Conservation (phyloP, 2,888 invertebrate genomes). For the Catonia carolina region DNA sequence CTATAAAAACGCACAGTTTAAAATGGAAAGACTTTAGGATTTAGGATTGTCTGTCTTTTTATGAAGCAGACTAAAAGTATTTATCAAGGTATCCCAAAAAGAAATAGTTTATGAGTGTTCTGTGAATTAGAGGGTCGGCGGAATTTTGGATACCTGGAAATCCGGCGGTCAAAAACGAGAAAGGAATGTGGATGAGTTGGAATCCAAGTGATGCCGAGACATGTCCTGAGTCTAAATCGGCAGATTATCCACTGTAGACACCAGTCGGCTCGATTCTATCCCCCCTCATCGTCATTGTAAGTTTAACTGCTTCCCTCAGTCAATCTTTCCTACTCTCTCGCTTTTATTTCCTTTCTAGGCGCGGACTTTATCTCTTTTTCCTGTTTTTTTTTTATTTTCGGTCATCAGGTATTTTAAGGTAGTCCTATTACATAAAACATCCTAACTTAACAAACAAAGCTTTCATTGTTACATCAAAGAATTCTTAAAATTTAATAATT, state of each 20-base stretch:
- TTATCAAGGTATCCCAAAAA: slow-evolving; percentile 28
- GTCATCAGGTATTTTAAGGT: no score
- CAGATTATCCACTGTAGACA: slow-evolving; percentile 21
- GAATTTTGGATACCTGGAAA: slow-evolving; percentile 28
- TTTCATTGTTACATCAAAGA: no score
- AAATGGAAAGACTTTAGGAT: slow-evolving; percentile 25
- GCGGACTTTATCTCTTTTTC: no score
- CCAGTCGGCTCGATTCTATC: no score
- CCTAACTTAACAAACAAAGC: no score
- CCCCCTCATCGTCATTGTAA: no score
- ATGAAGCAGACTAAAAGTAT: slow-evolving; percentile 15
- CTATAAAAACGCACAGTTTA: slow-evolving; percentile 25
- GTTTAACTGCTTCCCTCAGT: no score
- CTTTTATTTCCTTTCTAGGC: no score
- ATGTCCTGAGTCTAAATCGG: slow-evolving; percentile 27
- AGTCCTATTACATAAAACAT: no score
- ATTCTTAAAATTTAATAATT: no score
- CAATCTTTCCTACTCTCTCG: no score
- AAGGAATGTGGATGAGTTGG: slow-evolving; percentile 23
- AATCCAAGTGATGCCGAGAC: slow-evolving; percentile 21
- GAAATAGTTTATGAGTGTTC: slow-evolving; percentile 26
- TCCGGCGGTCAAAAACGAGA: slow-evolving; percentile 22
- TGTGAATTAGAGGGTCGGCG: slow-evolving; percentile 23
- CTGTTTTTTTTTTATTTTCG: no score
- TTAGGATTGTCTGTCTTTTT: slow-evolving; percentile 21